phyloP scores from a whole-genome alignment of 2,113 vertebrate genomes.

The Pristiophorus japonicus region DNA sequence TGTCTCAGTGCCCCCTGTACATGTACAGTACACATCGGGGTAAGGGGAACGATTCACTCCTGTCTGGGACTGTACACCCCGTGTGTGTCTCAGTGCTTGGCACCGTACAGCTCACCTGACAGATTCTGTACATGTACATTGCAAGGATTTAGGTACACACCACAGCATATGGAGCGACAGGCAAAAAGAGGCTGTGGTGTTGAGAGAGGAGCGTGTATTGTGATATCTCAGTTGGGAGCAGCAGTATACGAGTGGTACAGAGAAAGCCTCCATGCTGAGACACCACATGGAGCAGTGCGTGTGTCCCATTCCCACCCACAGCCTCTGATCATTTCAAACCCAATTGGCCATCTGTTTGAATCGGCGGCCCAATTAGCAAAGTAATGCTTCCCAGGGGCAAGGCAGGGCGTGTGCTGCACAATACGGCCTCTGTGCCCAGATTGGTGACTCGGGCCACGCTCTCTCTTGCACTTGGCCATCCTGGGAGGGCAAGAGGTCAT shows the following conservation, averaged over 20 bases:
- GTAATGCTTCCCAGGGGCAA: not conserved
- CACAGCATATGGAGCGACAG: not conserved
- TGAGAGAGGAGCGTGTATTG: not conserved
- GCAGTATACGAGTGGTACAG: not conserved
- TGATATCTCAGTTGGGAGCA: not conserved
- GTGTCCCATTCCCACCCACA: not conserved
- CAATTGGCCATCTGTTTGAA: not conserved
- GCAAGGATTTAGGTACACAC: not conserved
- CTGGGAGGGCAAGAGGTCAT: not conserved
- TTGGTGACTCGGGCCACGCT: not conserved
- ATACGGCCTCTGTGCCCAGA: not conserved
- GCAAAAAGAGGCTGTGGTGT: not conserved
- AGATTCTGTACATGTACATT: too few species aligned
- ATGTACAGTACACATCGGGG: too few species aligned
- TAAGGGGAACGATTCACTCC: not conserved
- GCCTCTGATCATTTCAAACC: not conserved
- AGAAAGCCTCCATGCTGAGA: not conserved
- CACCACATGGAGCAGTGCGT: not conserved
- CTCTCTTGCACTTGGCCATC: not conserved
- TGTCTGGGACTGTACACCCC: not conserved
- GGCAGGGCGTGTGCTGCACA: too few species aligned
- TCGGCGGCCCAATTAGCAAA: not conserved
- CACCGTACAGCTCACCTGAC: not conserved
- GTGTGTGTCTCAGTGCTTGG: not conserved
- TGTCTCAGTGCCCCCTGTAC: too few species aligned